Conservation (phyloP, 2,797 vertebrate genomes). For the Vipera ursinii region DNA sequence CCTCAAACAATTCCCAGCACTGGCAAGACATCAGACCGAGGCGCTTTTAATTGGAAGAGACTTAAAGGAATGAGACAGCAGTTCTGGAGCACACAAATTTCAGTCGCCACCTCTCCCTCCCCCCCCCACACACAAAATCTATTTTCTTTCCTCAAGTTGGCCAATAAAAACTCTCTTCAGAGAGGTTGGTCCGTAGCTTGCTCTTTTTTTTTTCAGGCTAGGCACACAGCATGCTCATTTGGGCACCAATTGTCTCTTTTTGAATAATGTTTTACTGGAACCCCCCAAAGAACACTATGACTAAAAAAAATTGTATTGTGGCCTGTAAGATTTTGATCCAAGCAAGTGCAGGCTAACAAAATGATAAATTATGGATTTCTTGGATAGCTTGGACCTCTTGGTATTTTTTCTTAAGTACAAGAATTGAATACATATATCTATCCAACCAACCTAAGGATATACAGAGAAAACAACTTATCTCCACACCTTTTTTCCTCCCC, state of each 20-base stretch:
- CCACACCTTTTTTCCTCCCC: background rate
- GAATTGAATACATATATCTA: conserved; percentile 17
- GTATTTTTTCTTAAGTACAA: conserved; percentile 28
- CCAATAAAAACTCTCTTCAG: conserved; percentile 14
- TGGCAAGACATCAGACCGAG: conserved; percentile 64
- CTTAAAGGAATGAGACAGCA: conserved; percentile 47
- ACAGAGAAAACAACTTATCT: conserved; percentile 19
- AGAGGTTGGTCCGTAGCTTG: background rate
- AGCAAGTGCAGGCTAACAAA: conserved; percentile 26
- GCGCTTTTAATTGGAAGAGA: conserved; percentile 55
- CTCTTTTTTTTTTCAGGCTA: conserved; percentile 16
- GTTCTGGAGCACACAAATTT: conserved; percentile 23
- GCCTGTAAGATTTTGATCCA: background rate
- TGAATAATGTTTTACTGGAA: background rate
- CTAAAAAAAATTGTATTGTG: background rate
- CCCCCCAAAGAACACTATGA: background rate
- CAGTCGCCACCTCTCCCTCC: conserved; percentile 18
- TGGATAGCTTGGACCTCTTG: conserved; percentile 21
- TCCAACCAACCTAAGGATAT: background rate
- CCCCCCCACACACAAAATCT: background rate
- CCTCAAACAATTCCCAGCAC: conserved; percentile 44
- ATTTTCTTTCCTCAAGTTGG: conserved; percentile 17
- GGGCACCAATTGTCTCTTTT: background rate
- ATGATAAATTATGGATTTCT: conserved; percentile 3
- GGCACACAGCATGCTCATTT: background rate